A percentile compares a stretch with the other conserved stretches of the same genome.
Evolutionary conservation across 2,113 vertebrate genomes (phyloP).

Genomic region (Megaptera novaeangliae): DNA sequence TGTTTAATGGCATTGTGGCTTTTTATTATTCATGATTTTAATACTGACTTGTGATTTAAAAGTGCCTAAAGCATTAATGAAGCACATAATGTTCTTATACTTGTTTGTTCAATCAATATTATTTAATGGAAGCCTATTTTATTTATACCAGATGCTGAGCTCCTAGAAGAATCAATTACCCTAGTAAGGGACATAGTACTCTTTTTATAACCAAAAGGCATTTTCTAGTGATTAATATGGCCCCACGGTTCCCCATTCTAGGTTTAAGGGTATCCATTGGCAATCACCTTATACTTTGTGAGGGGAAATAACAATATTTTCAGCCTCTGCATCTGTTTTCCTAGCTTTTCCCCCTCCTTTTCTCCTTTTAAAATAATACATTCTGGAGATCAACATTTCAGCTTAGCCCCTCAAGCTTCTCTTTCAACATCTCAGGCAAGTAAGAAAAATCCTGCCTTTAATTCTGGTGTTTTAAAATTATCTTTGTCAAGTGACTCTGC

Average conservation of each 20-base stretch:
- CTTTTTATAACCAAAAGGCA: background rate
- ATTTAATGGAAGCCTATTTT: background rate
- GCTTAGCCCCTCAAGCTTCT: background rate
- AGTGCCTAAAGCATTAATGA: background rate
- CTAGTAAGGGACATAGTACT: background rate
- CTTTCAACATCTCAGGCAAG: background rate
- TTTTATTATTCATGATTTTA: conserved; percentile 3
- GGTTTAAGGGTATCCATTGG: background rate
- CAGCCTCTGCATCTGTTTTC: background rate
- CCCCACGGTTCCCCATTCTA: background rate
- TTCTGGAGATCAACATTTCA: background rate
- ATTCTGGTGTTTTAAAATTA: background rate
- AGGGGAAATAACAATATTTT: background rate
- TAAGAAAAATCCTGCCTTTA: background rate
- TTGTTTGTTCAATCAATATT: background rate
- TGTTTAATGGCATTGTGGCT: background rate
- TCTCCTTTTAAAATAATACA: background rate
- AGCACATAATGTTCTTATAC: background rate
- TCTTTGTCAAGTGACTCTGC: background rate
- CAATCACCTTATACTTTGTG: background rate
- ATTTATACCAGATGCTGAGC: background rate
- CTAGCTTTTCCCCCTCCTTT: background rate
- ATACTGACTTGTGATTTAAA: background rate
- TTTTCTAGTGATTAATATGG: background rate
- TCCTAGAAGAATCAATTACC: background rate